Conservation (phyloP, 2,888 invertebrate genomes). For the Oscheius sp. region DNA sequence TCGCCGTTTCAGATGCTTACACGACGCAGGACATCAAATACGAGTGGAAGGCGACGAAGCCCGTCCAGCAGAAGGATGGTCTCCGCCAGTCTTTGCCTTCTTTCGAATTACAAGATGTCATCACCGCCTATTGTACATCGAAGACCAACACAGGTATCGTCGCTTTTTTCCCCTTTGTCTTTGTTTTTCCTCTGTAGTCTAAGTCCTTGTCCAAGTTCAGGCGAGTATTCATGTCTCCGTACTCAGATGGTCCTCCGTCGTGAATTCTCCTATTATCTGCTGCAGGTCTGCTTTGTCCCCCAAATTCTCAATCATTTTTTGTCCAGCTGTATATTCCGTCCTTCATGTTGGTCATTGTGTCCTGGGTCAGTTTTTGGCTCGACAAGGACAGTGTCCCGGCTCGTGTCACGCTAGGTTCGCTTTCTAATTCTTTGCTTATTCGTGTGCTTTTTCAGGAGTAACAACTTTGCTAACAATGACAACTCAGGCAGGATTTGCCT, state of each 20-base stretch:
- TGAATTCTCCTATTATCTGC: constrained; percentile 82
- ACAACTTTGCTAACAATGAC: constrained; percentile 97
- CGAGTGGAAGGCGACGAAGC: constrained; percentile 90
- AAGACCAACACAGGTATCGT: constrained; percentile 89
- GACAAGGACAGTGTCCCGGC: constrained; percentile 74
- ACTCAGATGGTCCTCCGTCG: constrained; percentile 76
- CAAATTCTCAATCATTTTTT: constrained; percentile 82
- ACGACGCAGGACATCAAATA: constrained; percentile 95
- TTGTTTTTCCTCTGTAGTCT: constrained; percentile 5
- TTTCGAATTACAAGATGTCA: constrained; percentile 92
- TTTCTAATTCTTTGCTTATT: background rate
- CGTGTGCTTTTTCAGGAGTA: constrained; percentile 79
- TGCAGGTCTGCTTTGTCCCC: constrained; percentile 85
- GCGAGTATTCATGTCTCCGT: constrained; percentile 70
- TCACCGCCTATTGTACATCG: constrained; percentile 95
- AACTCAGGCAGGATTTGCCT: constrained; percentile 54
- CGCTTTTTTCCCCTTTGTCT: background rate
- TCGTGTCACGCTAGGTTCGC: constrained; percentile 68
- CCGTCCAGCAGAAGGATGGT: constrained; percentile 82
- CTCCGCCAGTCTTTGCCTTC: constrained; percentile 82
- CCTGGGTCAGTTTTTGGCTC: constrained; percentile 67
- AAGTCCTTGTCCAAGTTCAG: constrained; percentile 41
- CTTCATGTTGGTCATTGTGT: constrained; percentile 85
- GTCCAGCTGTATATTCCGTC: constrained; percentile 93
- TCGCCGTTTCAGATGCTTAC: constrained; percentile 85